phyloP scores from a whole-genome alignment of 2,797 vertebrate genomes.

The Diplodus puntazzo region DNA sequence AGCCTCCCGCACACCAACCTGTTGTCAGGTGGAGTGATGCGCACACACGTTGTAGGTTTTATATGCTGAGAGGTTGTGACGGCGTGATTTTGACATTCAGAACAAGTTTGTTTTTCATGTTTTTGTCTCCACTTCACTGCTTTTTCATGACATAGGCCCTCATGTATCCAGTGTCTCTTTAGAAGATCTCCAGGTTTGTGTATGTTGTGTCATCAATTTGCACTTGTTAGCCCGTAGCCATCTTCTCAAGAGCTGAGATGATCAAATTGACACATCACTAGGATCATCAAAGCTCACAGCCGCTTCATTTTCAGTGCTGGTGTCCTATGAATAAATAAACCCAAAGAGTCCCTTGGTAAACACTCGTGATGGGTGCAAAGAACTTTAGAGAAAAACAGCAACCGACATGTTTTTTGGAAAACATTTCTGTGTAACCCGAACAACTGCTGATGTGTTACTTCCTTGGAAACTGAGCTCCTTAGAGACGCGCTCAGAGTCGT shows the following conservation, averaged over 20 bases:
- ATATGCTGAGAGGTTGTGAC: background rate
- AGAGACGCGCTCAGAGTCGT: background rate
- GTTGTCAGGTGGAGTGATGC: background rate
- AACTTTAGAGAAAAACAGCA: conserved; percentile 1
- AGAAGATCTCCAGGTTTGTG: background rate
- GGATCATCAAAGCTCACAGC: background rate
- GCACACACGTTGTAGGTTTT: background rate
- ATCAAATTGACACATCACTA: background rate
- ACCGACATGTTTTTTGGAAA: conserved; percentile 21
- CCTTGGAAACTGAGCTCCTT: conserved; percentile 28
- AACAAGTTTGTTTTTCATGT: background rate
- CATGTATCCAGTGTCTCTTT: background rate
- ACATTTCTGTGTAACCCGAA: conserved; percentile 6
- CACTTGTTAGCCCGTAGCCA: background rate
- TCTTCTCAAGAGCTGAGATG: background rate
- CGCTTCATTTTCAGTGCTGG: background rate
- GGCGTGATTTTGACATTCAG: conserved; percentile 21
- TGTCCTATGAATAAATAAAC: conserved; percentile 5
- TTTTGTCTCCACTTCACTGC: background rate
- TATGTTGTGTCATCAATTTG: background rate
- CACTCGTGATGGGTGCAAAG: background rate
- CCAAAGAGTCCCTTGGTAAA: background rate
- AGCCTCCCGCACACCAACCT: background rate
- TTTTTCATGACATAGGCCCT: background rate
- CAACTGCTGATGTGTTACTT: conserved; percentile 21